These are phyloP conservation scores for Stomatorhinus walkeri DNA, from an alignment of 2,797 vertebrate genomes.

Conservation along the genomic window DNA sequence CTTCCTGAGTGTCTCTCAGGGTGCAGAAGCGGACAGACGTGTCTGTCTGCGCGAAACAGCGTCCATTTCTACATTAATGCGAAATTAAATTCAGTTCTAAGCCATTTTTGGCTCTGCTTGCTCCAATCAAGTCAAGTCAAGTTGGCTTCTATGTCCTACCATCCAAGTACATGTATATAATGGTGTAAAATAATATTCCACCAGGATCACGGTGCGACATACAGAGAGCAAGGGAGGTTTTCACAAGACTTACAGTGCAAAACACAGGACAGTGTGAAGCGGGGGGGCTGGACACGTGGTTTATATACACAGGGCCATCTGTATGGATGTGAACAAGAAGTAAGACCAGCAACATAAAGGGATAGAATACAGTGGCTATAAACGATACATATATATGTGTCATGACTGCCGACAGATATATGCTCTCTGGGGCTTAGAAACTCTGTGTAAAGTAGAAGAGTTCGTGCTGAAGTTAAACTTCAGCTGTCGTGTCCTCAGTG, in stretches of 20 bases:
- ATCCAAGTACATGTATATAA: not conserved
- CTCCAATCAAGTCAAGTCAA: not conserved
- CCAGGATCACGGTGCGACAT: not conserved
- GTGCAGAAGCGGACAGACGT: not conserved
- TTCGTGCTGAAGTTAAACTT: not conserved
- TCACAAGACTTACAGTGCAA: not conserved
- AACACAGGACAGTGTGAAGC: not conserved
- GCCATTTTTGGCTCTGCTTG: not conserved
- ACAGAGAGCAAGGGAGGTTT: not conserved
- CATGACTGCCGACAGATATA: not conserved
- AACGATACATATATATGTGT: not conserved
- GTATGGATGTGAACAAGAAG: not conserved
- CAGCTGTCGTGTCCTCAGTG: not conserved
- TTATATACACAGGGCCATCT: not conserved
- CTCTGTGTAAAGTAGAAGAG: not conserved
- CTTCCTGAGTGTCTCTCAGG: conserved; percentile 17
- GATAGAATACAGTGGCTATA: not conserved
- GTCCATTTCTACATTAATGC: not conserved
- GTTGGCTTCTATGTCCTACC: not conserved
- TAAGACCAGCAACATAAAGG: not conserved
- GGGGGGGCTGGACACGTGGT: not conserved
- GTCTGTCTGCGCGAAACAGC: not conserved
- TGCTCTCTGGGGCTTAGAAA: not conserved
- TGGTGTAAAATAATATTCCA: not conserved
- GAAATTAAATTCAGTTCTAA: not conserved